Base-by-base conservation (phyloP, 2,888 invertebrate genomes). In the Marasmarcha lunaedactyla region DNA sequence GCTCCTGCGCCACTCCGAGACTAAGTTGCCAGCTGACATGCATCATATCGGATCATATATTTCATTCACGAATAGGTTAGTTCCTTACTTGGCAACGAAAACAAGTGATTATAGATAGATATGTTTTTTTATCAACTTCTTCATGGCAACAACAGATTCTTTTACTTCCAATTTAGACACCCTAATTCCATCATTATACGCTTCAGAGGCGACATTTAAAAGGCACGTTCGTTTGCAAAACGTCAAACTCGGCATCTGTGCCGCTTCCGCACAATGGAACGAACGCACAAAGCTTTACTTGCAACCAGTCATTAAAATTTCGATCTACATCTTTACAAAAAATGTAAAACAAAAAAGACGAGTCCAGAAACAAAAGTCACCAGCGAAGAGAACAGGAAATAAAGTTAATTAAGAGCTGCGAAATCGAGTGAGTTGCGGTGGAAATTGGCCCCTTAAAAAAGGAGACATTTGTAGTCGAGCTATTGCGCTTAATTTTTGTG, bases 401-500 rank as follows among this genome's bases (percentile, higher is more conserved):
- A 79, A 81, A 83, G 81, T 83, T 83, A 83, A 83, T 83, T 83
- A 83, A 81, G 77, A 79, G 81, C 78, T 69, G 74, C 72, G 74
- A 79, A 83, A 83, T 81, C 81, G 81, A 79, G 81, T 79, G 79
- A 77, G 79, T 71, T 77, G 79, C 78, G 78, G 81, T 79, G 77
- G 72, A 81, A 81, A 81, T 81, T 81, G 78, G 77, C 69, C 74
- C 71, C 69, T 78, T 81, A 77, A 81, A 81, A 79, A 77, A 72
- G 77, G 7, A 78, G 76, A 78, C 78, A 79, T 81, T 81, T 81
- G 81, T 81, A 77, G 78, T 76, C 57, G 59, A 71, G 76, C 72
- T 74, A 78, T 78, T 79, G 78, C 78, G 78, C 74, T 79, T 83
- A 83, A 83, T 83, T 83, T 83, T 79, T 79, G 81, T 76, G 83